A percentile compares a stretch with the other conserved stretches of the same genome.
Conservation (phyloP, 2,113 vertebrate genomes). For the Enhydra lutris region DNA sequence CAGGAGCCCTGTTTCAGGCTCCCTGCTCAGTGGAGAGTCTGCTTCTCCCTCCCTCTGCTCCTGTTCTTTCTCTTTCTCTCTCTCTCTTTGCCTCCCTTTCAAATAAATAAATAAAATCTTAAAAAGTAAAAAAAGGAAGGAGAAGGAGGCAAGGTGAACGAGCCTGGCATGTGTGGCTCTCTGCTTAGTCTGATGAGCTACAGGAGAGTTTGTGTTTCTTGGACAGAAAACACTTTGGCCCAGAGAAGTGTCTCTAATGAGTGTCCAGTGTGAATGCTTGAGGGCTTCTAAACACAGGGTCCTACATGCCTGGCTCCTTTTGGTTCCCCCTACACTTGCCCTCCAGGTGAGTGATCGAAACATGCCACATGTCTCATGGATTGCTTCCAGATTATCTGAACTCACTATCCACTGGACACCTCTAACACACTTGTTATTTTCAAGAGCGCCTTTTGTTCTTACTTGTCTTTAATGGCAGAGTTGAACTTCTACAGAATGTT, state of each 20-base stretch:
- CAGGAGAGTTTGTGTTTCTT: not conserved
- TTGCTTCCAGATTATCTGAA: not conserved
- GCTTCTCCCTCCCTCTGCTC: not conserved
- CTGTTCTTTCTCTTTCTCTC: not conserved
- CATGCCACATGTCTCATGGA: rapidly evolving
- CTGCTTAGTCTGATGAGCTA: no score
- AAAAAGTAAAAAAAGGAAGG: not conserved
- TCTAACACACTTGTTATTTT: rapidly evolving
- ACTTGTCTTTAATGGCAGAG: not conserved
- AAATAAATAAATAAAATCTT: not conserved
- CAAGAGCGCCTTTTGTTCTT: rapidly evolving
- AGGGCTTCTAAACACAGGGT: not conserved
- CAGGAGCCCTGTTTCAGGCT: not conserved
- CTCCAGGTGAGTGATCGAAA: rapidly evolving
- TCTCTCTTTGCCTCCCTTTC: not conserved
- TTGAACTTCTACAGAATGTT: not conserved
- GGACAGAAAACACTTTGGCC: not conserved
- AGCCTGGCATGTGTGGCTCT: rapidly evolving
- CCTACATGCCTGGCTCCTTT: rapidly evolving
- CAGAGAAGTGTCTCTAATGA: rapidly evolving
- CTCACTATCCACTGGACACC: not conserved
- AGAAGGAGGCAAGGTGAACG: not conserved
- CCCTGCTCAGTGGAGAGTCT: not conserved
- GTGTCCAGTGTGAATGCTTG: rapidly evolving
- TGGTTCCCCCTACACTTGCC: rapidly evolving